Base-by-base conservation (phyloP, 2,113 vertebrate genomes). In the Panthera leo region DNA sequence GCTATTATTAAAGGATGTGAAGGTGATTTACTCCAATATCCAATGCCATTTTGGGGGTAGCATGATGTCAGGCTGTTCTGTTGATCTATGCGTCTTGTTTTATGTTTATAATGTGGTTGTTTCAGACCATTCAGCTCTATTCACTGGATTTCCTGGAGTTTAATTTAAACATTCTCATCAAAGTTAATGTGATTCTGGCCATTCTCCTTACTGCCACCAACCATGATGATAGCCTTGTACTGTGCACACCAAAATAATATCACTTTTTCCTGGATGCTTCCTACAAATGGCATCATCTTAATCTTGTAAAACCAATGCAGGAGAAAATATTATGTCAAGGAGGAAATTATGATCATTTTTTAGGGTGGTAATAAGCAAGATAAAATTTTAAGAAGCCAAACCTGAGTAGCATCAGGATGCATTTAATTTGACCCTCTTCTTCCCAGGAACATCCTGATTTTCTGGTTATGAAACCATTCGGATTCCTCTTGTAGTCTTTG, bases 81-180 rank as follows among this genome's bases (percentile, higher is more conserved):
- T 68, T 94, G 31, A 85, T 82, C 16, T 0, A 3, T 31, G 13
- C n/a, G 13, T 89, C 65, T 91, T 79, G 27, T 73, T 95, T 67
- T 67, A 63, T 75, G 39, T 68, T 85, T 91, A 10, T 79, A 71
- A 48, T 90, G 12, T 48, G 34, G 48, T 65, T 23, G 27, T 70
- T 95, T 95, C 36, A 95, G 88, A 58, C 55, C 48, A 16, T 79
- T 95, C 39, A 58, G 1, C 31, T 91, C 9, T 91, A 39, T 11
- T 58, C 61, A 75, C 45, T 53, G 39, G 76, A 85, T 29, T 89
- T 86, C n/a, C 73, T 86, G 31, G 58, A 70, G 89, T 91, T 95
- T 75, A 93, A 85, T 67, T 94, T 95, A 85, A 89, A 88, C 21
- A 53, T 90, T 91, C 65, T 83, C 53, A 70, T 97, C 70, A 67